Conservation (phyloP, 2,888 invertebrate species). For the Pristionchus japonicus region DNA sequence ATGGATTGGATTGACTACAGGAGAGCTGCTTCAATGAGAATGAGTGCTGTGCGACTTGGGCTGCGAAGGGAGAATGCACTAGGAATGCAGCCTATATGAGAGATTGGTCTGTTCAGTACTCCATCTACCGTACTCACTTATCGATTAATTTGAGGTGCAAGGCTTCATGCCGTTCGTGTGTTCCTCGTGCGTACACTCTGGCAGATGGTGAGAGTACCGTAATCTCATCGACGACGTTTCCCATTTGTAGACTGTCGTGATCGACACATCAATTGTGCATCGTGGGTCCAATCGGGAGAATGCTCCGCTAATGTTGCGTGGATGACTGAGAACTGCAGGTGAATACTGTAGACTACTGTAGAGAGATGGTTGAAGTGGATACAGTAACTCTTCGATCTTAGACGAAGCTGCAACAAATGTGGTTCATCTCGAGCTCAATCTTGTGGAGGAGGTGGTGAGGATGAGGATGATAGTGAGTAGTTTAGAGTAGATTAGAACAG, state of each 20-base stretch:
- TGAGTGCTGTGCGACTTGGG: slow-evolving; percentile 49
- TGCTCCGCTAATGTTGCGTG: slow-evolving; percentile 66
- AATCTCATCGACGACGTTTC: neutral
- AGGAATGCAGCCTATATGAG: slow-evolving; percentile 47
- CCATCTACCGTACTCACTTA: neutral
- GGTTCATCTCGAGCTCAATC: neutral
- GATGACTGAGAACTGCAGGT: slow-evolving; percentile 61
- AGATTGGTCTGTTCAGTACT: slow-evolving; percentile 39
- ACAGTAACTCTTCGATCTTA: neutral
- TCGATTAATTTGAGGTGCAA: slow-evolving; percentile 33
- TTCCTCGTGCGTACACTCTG: neutral
- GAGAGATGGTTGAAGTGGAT: neutral
- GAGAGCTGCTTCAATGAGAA: slow-evolving; percentile 50
- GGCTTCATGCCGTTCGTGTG: slow-evolving; percentile 44
- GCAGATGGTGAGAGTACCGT: slow-evolving; percentile 37
- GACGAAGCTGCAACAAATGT: slow-evolving; percentile 18
- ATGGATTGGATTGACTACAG: slow-evolving; percentile 30
- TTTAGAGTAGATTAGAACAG: no score
- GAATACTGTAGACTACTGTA: neutral
- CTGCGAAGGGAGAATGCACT: slow-evolving; percentile 41
- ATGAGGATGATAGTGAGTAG: neutral
- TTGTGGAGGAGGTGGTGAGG: slow-evolving; percentile 44
- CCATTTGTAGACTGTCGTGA: slow-evolving; percentile 63
- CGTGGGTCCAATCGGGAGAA: slow-evolving; percentile 65
- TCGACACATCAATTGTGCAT: slow-evolving; percentile 65